These are phyloP conservation scores for Nematopogon swammerdamellus DNA, from an alignment of 2,888 invertebrate genomes.

Conservation along the genomic window DNA sequence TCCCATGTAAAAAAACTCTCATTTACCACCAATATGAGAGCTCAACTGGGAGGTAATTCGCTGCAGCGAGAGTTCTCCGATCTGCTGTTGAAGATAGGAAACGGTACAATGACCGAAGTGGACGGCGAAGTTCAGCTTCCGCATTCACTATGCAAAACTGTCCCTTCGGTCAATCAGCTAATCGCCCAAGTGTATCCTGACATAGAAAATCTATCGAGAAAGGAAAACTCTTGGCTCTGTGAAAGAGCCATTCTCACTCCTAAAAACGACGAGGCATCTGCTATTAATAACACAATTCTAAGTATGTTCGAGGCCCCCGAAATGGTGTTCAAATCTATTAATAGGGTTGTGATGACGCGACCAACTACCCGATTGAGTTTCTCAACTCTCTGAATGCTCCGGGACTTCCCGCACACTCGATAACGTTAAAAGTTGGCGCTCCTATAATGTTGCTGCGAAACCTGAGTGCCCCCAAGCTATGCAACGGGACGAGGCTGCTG, in stretches of 20 bases:
- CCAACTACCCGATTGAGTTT: constrained; percentile 14
- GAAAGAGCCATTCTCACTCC: constrained; percentile 9
- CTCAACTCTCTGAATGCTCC: constrained; percentile 12
- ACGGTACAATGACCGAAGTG: constrained; percentile 6
- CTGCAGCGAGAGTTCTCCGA: constrained; percentile 9
- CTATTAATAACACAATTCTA: not conserved
- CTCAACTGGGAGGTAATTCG: constrained; percentile 4
- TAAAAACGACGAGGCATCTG: constrained; percentile 5
- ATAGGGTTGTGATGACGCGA: constrained; percentile 7
- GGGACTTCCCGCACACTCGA: constrained; percentile 12
- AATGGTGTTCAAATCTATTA: not conserved
- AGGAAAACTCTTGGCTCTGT: constrained; percentile 7
- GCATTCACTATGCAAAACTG: constrained; percentile 8
- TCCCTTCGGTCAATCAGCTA: constrained; percentile 7
- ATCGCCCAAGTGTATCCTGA: constrained; percentile 7
- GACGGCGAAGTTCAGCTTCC: constrained; percentile 4
- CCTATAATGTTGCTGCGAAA: constrained; percentile 11
- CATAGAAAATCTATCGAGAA: constrained; percentile 1
- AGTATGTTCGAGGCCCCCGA: not conserved
- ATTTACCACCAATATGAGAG: constrained; percentile 11
- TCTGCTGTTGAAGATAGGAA: constrained; percentile 11
- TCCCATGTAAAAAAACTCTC: constrained; percentile 3
- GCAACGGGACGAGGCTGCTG: constrained; percentile 5
- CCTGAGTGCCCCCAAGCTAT: constrained; percentile 5
- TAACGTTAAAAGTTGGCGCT: constrained; percentile 8